phyloP scores from a whole-genome alignment of 35 echinoderm and acorn worm genomes.

The Holothuria glaberrima region DNA sequence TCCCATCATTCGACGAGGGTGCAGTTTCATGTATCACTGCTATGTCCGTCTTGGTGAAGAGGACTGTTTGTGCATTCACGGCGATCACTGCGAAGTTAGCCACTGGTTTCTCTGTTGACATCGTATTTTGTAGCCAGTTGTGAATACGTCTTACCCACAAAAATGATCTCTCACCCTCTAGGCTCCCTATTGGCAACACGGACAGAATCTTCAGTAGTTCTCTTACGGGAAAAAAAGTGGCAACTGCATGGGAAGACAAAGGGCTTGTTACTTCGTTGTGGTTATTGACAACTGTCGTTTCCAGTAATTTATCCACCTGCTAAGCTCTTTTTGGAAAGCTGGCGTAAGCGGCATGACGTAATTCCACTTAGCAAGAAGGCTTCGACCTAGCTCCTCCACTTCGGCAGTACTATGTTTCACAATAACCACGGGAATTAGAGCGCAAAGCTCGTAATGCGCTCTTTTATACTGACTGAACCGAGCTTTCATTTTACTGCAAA shows the following conservation, averaged over 20 bases:
- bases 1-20: too few species aligned
- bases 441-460: conserved; percentile 40
- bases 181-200: conserved; percentile 40
- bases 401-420: conserved; percentile 13
- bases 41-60: neutral
- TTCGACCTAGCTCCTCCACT: too few species aligned
- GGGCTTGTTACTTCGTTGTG: conserved; percentile 30
- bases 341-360: neutral
- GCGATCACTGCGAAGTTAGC: too few species aligned
- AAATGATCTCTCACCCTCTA: conserved; percentile 48
- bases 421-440: conserved; percentile 23
- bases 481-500: too few species aligned
- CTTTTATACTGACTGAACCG: too few species aligned
- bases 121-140: too few species aligned
- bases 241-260: conserved; percentile 37
- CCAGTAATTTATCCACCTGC: neutral
- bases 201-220: conserved; percentile 58
- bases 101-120: too few species aligned
- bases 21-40: too few species aligned
- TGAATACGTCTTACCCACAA: conserved; percentile 40
- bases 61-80: too few species aligned
- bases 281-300: neutral
- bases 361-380: neutral
- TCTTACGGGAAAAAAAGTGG: conserved; percentile 41
- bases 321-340: neutral